Evolutionary conservation across 2,888 invertebrate species (phyloP), one percentile per base, ranked within the genome.

Genomic region (Choreutis nemorana): DNA sequence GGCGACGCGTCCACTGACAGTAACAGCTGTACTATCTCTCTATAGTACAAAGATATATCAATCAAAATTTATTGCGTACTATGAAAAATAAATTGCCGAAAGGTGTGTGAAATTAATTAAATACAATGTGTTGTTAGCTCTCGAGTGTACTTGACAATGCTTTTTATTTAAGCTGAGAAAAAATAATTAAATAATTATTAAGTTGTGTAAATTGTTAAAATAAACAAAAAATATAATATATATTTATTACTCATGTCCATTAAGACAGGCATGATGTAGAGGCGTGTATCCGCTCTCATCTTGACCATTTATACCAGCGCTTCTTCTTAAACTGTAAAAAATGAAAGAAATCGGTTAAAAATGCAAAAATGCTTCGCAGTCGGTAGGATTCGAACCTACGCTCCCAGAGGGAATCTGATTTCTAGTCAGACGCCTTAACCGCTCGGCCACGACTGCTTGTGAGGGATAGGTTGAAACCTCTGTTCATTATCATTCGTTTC

Each of bases 281-380:
- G 94, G 90, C 21, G 96, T 93, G 67, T 94, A 95, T 23, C 96
- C 97, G 60, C 91, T 92, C 49, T 88, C 87, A 63, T 97, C 97
- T 78, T 93, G 92, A 29, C 93, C 91, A 71, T 96, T 97, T 32
- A 94, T 91, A 42, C 94, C 94, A 28, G 94, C 91, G 33, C 92
- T 90, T 56, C 94, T 84, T 37, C 94, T 83, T 60, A 94, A 83
- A 73, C 94, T 94, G 78, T n/a, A 67, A 71, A 55, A 67, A 64
- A 21, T 7, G 10, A 23, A 23, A 23, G 12, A 3, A 23, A 23
- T 23, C n/a, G n/a, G n/a, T 4, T 10, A 10, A 9, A 34, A 33
- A 26, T 16, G 21, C 11, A 40, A 33, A 31, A 35, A 36, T 11
- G 9, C 23, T 37, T 47, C 84, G 84, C 84, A 83, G 84, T 81